Conservation (phyloP, 1,140 invertebrate species). For the Fopius arisanus region DNA sequence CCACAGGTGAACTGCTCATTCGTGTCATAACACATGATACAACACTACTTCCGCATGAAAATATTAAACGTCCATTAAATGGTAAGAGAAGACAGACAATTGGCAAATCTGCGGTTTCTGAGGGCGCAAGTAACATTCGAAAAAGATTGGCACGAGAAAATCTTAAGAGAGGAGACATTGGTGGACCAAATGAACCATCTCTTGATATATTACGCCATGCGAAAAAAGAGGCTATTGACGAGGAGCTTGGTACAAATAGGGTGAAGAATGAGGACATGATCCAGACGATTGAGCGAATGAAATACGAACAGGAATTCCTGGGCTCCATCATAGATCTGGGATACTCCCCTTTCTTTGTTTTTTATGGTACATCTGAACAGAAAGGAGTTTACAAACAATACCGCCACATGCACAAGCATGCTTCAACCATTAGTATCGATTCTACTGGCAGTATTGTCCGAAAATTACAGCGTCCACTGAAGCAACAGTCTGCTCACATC, state of each 20-base stretch:
- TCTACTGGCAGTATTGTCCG: slow-evolving; percentile 11
- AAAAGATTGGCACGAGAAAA: slow-evolving; percentile 9
- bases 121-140: background rate
- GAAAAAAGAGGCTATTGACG: background rate
- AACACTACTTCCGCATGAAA: background rate
- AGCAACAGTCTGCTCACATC: background rate
- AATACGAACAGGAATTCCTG: background rate
- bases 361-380: slow-evolving; percentile 12
- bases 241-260: background rate
- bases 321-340: slow-evolving; percentile 6
- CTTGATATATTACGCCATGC: background rate
- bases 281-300: background rate
- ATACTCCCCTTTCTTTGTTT: slow-evolving; percentile 2
- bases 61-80: slow-evolving; percentile 16
- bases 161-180: slow-evolving; percentile 2
- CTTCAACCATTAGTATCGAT: background rate
- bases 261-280: background rate
- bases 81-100: background rate
- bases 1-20: background rate
- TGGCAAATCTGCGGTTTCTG: background rate
- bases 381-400: slow-evolving; percentile 19
- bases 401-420: background rate
- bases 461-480: background rate
- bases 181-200: background rate
- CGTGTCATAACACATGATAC: slow-evolving; percentile 20